Percentiles rank a stretch among this genome's conserved stretches.
phyloP scores from a whole-genome alignment of 2,888 invertebrate species.

The Plutella xylostella region DNA sequence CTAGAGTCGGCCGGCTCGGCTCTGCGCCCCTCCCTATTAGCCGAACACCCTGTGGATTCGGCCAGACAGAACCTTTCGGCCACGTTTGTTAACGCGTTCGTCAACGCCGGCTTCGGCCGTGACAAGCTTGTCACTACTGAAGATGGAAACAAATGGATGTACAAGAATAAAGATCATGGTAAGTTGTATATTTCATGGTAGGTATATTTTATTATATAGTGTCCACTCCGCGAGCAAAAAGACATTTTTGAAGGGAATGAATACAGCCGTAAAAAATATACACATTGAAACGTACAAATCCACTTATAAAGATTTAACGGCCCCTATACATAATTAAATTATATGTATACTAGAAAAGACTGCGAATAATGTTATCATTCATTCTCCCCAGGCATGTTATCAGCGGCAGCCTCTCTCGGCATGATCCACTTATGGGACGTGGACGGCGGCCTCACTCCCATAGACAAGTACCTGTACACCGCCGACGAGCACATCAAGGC shows the following conservation, averaged over 20 bases:
- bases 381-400: slow-evolving; percentile 84
- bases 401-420: slow-evolving; percentile 96
- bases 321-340: no score
- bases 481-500: slow-evolving; percentile 97
- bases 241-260: no score
- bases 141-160: slow-evolving; percentile 87
- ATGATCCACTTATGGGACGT: slow-evolving; percentile 98
- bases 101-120: slow-evolving; percentile 96
- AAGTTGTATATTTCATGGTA: slow-evolving; percentile 14
- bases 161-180: slow-evolving; percentile 96
- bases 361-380: no score
- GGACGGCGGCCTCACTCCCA: slow-evolving; percentile 96
- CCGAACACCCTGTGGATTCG: slow-evolving; percentile 87
- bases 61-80: slow-evolving; percentile 97
- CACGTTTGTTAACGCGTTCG: slow-evolving; percentile 98
- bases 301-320: no score
- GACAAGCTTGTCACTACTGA: slow-evolving; percentile 95
- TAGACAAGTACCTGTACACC: slow-evolving; percentile 97
- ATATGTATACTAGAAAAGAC: no score
- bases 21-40: slow-evolving; percentile 76
- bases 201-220: slow-evolving; percentile 8
- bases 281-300: no score
- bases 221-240: no score
- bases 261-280: no score
- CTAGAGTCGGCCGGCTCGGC: slow-evolving; percentile 83